These are phyloP conservation scores for Ceyx erithaca DNA, from an alignment of 2,797 vertebrate genomes.

Conservation along the genomic window DNA sequence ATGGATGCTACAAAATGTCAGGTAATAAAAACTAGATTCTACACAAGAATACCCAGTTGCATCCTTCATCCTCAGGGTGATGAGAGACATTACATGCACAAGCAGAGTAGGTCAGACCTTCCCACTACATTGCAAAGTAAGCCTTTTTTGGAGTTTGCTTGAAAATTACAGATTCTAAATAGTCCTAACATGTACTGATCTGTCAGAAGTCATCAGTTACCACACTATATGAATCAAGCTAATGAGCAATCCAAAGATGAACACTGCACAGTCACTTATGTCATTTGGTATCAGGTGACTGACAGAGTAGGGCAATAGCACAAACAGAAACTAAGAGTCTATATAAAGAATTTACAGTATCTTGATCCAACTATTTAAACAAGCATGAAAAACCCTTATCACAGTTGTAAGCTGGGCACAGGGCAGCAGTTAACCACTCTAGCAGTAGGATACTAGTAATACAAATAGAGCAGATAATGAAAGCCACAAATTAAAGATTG, in stretches of 20 bases:
- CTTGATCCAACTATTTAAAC: background rate
- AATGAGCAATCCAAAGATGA: background rate
- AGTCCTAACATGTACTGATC: background rate
- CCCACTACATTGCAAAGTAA: background rate
- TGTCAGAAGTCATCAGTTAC: background rate
- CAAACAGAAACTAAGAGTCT: background rate
- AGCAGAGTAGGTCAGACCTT: background rate
- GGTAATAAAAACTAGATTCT: background rate
- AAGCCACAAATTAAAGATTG: background rate
- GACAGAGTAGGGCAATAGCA: slow-evolving; percentile 23
- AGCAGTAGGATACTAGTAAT: background rate
- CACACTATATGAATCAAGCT: background rate
- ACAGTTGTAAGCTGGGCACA: background rate
- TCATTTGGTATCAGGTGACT: slow-evolving; percentile 32
- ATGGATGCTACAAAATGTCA: background rate
- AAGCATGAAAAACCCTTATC: background rate
- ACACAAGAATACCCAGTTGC: background rate
- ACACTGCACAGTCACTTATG: background rate
- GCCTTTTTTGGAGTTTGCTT: background rate
- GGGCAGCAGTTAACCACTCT: background rate
- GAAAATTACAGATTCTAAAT: background rate
- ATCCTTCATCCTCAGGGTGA: background rate
- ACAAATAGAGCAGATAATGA: background rate
- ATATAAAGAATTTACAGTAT: background rate
- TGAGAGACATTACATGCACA: background rate